These are phyloP conservation scores for Enteromius anoplus DNA, from an alignment of 2,797 vertebrate genomes.

Conservation along the genomic window DNA sequence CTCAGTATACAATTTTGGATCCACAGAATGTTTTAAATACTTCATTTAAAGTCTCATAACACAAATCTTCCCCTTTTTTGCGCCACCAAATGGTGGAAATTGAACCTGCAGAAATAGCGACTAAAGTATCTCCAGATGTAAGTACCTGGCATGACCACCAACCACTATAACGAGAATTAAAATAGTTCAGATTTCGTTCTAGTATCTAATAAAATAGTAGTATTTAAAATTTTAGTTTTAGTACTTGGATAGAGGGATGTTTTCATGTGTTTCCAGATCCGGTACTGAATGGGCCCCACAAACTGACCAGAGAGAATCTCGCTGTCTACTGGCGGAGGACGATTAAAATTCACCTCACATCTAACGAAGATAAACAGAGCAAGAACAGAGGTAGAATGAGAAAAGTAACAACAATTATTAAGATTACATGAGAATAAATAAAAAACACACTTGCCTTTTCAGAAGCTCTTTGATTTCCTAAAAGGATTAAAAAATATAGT, in stretches of 20 bases:
- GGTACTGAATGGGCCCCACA: slow-evolving; percentile 80
- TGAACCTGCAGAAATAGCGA: background rate
- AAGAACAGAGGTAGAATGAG: background rate
- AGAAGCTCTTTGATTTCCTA: slow-evolving; percentile 81
- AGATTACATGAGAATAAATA: slow-evolving; percentile 2
- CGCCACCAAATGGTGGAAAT: background rate
- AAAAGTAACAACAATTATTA: background rate
- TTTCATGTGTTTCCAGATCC: slow-evolving; percentile 82
- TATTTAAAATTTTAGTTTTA: slow-evolving; percentile 7
- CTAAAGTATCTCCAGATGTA: no score
- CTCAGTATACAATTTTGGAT: background rate
- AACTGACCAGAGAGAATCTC: slow-evolving; percentile 74
- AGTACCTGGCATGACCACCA: background rate
- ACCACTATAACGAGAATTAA: background rate
- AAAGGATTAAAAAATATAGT: slow-evolving; percentile 58
- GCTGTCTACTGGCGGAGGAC: slow-evolving; percentile 68
- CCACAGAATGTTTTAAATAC: background rate
- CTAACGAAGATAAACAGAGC: slow-evolving; percentile 58
- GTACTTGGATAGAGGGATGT: slow-evolving; percentile 79
- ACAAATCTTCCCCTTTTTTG: no score
- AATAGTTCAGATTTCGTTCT: background rate
- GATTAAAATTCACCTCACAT: slow-evolving; percentile 74
- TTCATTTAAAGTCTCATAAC: background rate
- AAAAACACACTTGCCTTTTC: slow-evolving; percentile 72
- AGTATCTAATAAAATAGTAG: background rate